These are phyloP conservation scores for Hyles vespertilio DNA, from an alignment of 1,140 invertebrate species.

Conservation along the genomic window DNA sequence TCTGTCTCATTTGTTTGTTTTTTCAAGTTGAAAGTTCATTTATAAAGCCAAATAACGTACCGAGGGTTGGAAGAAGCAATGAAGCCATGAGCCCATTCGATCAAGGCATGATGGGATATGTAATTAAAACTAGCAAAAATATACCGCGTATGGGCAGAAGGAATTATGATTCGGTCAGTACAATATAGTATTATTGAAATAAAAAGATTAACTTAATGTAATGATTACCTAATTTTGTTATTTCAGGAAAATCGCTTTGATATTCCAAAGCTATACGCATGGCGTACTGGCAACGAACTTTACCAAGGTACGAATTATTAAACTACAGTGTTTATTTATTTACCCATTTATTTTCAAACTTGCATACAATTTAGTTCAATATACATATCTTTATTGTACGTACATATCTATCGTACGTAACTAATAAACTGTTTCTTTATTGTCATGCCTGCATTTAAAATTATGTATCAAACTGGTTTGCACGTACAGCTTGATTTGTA, in stretches of 20 bases:
- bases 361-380: no score
- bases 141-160: slow-evolving; percentile 65
- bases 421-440: no score
- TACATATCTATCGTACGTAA: no score
- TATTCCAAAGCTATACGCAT: slow-evolving; percentile 58
- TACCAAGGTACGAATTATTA: slow-evolving; percentile 35
- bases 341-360: no score
- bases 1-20: slow-evolving; percentile 45
- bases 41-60: slow-evolving; percentile 66
- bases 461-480: no score
- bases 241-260: slow-evolving; percentile 56
- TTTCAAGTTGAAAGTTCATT: slow-evolving; percentile 49
- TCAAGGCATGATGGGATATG: slow-evolving; percentile 55
- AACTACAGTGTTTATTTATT: no score
- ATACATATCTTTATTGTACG: no score
- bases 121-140: slow-evolving; percentile 67
- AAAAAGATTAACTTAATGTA: no score
- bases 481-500: background rate
- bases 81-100: slow-evolving; percentile 55
- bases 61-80: slow-evolving; percentile 63
- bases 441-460: no score
- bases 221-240: slow-evolving; percentile 8
- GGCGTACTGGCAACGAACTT: slow-evolving; percentile 36
- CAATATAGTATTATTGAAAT: no score
- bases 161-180: slow-evolving; percentile 63